Evolutionary conservation across 1,140 invertebrate species (phyloP), one percentile per base, ranked within the genome.

Genomic region (Pseudomyrmex pallidus): DNA sequence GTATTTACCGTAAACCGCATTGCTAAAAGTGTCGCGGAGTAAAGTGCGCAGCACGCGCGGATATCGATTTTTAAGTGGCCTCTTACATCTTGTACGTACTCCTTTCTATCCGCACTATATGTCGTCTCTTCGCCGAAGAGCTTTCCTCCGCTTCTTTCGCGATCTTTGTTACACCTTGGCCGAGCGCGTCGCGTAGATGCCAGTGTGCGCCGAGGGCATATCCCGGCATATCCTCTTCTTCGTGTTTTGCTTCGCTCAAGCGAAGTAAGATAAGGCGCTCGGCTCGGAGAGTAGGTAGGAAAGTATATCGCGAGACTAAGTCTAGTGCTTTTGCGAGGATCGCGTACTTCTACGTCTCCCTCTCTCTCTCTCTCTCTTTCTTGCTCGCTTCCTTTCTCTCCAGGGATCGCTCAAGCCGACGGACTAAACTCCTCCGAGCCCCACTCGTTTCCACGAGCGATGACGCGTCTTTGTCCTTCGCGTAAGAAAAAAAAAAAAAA

Each of bases 241-340:
- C 48, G 61, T 83, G 84, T 88, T 88, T 88, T 85, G 85, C 83
- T 85, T 85, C 85, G 87, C 70, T 87, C 76, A 64, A 68, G 70
- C 80, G 72, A 77, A 77, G 76, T 70, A 77, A 88, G 87, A 87
- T 88, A 88, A 88, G 84, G 66, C 82, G 67, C 72, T 78, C 61
- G 20, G 44, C 25, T 73, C 13, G 52, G 2, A 56, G 44, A 35
- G 35, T 20, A 64, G 13, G 72, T 44, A 56, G 15, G 52, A 85
- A 83, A 83, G 72, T 77, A 56, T 78, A 78, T 15, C 62, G 44
- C 44, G 66, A 52, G 25, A 87, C 77, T 74, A 73, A 63, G 63
- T 76, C 78, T 74, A 74, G 22, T 62, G 13, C 59, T 62, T 61
- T 62, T 25, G 50, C 50, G 50, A 52, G 52, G 62, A 66, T 77